A percentile compares a stretch with the other conserved stretches of the same genome.
Conservation (phyloP, 2,888 invertebrate genomes). For the Himalopsyche kuldschensis region DNA sequence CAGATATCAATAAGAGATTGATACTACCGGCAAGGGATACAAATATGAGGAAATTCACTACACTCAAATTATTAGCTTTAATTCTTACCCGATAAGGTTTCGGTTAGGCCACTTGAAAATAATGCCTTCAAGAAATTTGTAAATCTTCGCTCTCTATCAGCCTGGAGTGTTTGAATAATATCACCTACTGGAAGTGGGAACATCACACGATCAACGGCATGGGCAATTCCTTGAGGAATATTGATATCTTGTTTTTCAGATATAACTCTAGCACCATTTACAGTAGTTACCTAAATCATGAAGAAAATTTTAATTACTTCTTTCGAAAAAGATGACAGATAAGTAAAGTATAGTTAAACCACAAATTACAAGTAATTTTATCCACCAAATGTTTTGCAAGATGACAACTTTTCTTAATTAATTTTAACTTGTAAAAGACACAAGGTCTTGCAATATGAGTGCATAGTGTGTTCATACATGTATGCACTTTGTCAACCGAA, state of each 20-base stretch:
- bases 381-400: too few relatives aligned
- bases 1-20: too few relatives aligned
- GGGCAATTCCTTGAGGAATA: slow-evolving; percentile 84
- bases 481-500: too few relatives aligned
- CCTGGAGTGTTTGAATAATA: slow-evolving; percentile 79
- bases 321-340: neutral
- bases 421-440: too few relatives aligned
- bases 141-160: slow-evolving; percentile 80
- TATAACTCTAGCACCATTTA: slow-evolving; percentile 80
- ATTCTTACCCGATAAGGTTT: slow-evolving; percentile 67
- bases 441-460: too few relatives aligned
- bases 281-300: slow-evolving; percentile 68
- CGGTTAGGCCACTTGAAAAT: slow-evolving; percentile 75
- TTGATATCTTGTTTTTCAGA: slow-evolving; percentile 82
- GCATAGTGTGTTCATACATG: too few relatives aligned
- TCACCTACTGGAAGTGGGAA: slow-evolving; percentile 88
- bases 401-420: too few relatives aligned
- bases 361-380: too few relatives aligned
- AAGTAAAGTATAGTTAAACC: too few relatives aligned
- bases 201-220: slow-evolving; percentile 84
- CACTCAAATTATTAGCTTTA: neutral
- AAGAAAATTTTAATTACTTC: neutral
- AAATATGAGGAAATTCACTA: too few relatives aligned
- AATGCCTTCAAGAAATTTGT: slow-evolving; percentile 77
- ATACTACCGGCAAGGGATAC: too few relatives aligned